phyloP scores from a whole-genome alignment of 1,140 invertebrate species.

The Bombus cullumanus region DNA sequence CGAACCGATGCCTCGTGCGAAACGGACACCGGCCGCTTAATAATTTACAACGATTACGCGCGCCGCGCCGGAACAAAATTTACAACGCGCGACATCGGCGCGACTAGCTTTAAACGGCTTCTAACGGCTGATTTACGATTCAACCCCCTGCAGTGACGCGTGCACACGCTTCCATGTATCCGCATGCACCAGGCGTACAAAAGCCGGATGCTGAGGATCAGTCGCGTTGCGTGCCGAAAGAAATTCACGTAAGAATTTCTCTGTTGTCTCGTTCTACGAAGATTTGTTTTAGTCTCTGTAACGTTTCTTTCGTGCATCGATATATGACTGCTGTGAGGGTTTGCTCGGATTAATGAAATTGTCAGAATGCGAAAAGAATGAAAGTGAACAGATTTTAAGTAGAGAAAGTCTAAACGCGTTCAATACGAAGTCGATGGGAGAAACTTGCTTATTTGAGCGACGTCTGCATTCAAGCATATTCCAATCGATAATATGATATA shows the following conservation, averaged over 20 bases:
- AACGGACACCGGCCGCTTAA: not conserved
- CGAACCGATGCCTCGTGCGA: not conserved
- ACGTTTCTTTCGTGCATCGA: no score
- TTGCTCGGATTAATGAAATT: no score
- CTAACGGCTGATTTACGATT: slow-evolving; percentile 52
- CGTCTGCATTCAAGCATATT: no score
- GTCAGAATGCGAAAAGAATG: no score
- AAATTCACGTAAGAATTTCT: not conserved
- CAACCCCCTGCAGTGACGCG: slow-evolving; percentile 6
- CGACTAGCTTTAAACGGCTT: slow-evolving; percentile 37
- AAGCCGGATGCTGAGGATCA: not conserved
- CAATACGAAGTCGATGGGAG: no score
- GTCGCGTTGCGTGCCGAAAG: not conserved
- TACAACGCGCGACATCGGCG: slow-evolving; percentile 45
- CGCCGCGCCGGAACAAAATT: slow-evolving; percentile 14
- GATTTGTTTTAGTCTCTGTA: not conserved
- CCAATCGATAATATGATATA: no score
- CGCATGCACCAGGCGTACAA: not conserved
- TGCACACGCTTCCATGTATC: slow-evolving; percentile 25
- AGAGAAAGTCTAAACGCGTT: no score
- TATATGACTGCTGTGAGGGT: no score
- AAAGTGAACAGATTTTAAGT: no score
- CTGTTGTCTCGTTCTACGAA: not conserved
- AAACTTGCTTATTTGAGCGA: no score
- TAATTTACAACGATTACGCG: slow-evolving; percentile 45